phyloP scores from a whole-genome alignment of 2,113 vertebrate genomes.

The Albula glossodonta region DNA sequence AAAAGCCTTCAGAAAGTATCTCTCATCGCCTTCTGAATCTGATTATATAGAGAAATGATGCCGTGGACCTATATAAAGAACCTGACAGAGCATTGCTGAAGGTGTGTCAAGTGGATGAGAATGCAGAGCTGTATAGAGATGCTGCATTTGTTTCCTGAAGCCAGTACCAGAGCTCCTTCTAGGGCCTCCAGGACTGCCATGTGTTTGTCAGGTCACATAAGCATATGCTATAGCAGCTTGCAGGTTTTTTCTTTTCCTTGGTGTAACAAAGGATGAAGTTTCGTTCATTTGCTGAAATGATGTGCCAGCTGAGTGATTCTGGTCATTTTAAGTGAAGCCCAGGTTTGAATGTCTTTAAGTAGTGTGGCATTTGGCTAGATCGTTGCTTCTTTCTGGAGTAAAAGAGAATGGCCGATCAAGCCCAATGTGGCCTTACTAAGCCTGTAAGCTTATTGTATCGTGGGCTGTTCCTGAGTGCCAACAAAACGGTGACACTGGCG shows the following conservation, averaged over 20 bases:
- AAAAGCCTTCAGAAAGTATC: neutral
- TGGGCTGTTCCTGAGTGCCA: neutral
- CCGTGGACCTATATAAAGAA: neutral
- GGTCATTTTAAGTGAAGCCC: neutral
- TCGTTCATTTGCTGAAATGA: conserved; percentile 1
- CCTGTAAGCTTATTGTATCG: neutral
- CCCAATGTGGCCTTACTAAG: neutral
- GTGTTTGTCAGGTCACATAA: conserved; percentile 2
- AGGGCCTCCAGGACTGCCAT: neutral
- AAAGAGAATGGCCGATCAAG: neutral
- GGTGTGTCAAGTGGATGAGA: neutral
- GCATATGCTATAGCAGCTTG: neutral
- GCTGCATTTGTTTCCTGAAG: neutral
- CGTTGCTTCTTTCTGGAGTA: neutral
- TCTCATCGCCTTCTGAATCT: neutral
- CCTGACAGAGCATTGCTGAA: neutral
- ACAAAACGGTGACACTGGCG: neutral
- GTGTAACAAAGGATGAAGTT: conserved; percentile 11
- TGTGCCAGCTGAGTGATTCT: neutral
- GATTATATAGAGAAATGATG: neutral
- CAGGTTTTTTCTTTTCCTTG: neutral
- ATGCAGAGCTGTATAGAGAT: neutral
- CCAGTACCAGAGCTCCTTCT: neutral
- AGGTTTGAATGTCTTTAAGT: neutral
- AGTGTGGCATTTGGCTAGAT: neutral